These are phyloP conservation scores for Actenoides hombroni DNA, from an alignment of 2,113 vertebrate genomes.

Conservation along the genomic window DNA sequence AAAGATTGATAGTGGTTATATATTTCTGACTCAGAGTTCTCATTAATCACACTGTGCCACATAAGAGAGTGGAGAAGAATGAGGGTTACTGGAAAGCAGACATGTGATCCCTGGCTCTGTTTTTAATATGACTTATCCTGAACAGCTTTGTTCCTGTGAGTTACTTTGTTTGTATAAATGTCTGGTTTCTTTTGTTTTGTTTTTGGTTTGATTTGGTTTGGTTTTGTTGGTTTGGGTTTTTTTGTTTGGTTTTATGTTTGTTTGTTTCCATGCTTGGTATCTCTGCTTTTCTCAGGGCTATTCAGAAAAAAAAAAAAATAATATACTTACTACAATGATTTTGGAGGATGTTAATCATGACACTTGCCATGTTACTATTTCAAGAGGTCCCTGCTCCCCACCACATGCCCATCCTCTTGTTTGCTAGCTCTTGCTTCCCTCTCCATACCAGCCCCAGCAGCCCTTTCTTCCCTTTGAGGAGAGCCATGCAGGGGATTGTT, in stretches of 20 bases:
- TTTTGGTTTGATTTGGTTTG: too few relatives aligned
- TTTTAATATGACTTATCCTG: conserved; percentile 5
- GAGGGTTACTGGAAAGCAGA: conserved; percentile 43
- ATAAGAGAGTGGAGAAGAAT: not conserved
- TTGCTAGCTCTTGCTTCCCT: not conserved
- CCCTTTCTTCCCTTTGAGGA: not conserved
- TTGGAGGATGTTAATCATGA: not conserved
- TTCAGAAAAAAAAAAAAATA: not conserved
- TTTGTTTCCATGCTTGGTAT: not conserved
- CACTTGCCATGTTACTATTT: not conserved
- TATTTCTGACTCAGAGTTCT: conserved; percentile 28
- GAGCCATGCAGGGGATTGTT: not conserved
- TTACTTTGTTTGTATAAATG: conserved; percentile 1
- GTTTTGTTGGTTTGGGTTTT: too few relatives aligned
- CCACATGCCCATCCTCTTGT: not conserved
- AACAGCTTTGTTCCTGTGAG: conserved; percentile 28
- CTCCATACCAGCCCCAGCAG: not conserved
- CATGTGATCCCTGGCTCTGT: conserved; percentile 12
- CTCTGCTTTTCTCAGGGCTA: not conserved
- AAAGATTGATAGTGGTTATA: conserved; percentile 44
- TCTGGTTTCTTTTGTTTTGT: too few relatives aligned
- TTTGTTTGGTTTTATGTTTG: too few relatives aligned
- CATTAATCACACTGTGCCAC: conserved; percentile 45
- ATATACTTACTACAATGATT: not conserved
- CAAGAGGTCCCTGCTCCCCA: not conserved